Base-by-base conservation (phyloP, 2,113 vertebrate species). In the Colaptes auratus region DNA sequence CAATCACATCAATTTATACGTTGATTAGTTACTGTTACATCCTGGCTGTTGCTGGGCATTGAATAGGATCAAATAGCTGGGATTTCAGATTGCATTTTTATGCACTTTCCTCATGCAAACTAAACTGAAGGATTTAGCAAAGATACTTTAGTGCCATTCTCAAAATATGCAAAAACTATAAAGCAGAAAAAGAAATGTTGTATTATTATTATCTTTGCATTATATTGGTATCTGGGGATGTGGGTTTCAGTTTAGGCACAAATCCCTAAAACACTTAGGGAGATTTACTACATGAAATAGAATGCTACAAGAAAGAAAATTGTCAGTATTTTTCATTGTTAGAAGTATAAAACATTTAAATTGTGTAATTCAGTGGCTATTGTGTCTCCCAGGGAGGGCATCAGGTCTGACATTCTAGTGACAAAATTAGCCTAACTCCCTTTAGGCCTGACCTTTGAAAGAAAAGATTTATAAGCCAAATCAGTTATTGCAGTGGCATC, bases 381-480 rank as follows among this genome's bases (percentile, higher is more conserved):
- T 84, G 61, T 79, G 59, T 71, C 67, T 93, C 48, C 79, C 64
- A 69, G 58, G 55, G 73, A 70, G 48, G 58, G 81, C 80, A 96
- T 83, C 66, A 83, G 69, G 90, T 84, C 90, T 91, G 94, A 92
- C 74, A 80, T 76, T 79, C 65, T 25, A 80, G 89, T 74, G 93
- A 89, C 87, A 95, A 90, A 95, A 92, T 92, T 80, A 85, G 90
- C 70, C 52, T 28, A 82, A 87, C 63, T 90, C 86, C 36, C 81
- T 69, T 8, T 7, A 77, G 60, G 46, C 28, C 72, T 93, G 83
- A 95, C 67, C 56, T 96, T 93, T 87, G 77, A 86, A 21, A 91
- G 59, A 87, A 89, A 96, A 91, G 72, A 90, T 93, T 93, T 87
- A 85, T 48, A 95, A 96, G 83, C 78, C 90, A 87, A 85, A 89